phyloP scores from a whole-genome alignment of 1,140 invertebrate genomes.

The Brachionus plicatilis region DNA sequence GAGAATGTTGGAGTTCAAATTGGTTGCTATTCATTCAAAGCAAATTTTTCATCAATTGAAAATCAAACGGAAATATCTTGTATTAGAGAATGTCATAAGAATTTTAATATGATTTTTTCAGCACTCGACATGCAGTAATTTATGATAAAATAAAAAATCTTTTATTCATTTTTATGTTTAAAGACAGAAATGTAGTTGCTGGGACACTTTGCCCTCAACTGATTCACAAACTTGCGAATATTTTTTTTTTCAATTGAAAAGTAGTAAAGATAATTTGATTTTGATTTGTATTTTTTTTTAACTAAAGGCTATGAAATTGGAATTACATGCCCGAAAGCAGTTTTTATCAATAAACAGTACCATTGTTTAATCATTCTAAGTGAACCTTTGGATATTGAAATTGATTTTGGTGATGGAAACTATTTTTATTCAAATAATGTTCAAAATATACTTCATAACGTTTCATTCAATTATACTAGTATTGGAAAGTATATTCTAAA shows the following conservation, averaged over 20 bases:
- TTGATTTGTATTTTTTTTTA: background rate
- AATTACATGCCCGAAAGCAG: background rate
- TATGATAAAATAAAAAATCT: background rate
- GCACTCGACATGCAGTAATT: background rate
- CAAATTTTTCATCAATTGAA: too few relatives aligned
- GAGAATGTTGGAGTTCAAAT: too few relatives aligned
- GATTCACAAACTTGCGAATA: background rate
- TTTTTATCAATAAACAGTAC: background rate
- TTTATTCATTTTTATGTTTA: background rate
- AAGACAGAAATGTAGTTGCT: background rate
- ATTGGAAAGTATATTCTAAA: background rate
- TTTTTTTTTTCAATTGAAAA: background rate
- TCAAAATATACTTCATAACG: background rate
- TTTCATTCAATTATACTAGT: background rate
- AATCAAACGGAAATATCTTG: too few relatives aligned
- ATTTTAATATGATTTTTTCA: background rate
- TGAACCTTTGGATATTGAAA: background rate
- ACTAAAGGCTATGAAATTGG: background rate
- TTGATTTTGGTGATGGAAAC: background rate
- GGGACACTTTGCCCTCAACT: background rate
- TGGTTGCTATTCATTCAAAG: too few relatives aligned
- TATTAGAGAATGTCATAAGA: too few relatives aligned
- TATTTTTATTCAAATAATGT: background rate
- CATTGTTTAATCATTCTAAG: background rate
- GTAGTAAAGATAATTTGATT: background rate